phyloP scores from a whole-genome alignment of 2,888 invertebrate species.

The Agrilus cyanescens region DNA sequence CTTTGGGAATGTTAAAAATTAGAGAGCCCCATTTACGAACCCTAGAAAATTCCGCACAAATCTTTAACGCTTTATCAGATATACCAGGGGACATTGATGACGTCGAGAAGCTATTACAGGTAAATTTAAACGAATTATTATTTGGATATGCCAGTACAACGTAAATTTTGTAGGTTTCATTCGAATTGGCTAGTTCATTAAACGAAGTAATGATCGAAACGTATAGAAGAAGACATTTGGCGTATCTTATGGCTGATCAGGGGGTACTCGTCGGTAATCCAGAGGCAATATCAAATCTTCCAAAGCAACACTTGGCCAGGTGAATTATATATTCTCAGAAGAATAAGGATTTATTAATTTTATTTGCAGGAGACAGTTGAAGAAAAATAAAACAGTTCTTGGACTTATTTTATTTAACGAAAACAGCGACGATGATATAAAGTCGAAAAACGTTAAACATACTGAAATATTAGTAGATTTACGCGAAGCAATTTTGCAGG shows the following conservation, averaged over 20 bases:
- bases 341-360: not conserved
- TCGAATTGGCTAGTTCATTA: slow-evolving; percentile 68
- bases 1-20: slow-evolving; percentile 88
- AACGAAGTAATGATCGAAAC: slow-evolving; percentile 80
- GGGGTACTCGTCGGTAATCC: slow-evolving; percentile 88
- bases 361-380: slow-evolving; percentile 64
- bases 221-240: slow-evolving; percentile 81
- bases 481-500: slow-evolving; percentile 87
- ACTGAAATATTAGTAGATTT: slow-evolving; percentile 98
- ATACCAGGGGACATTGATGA: slow-evolving; percentile 91
- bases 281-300: slow-evolving; percentile 77
- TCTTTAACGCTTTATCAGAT: slow-evolving; percentile 93
- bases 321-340: slow-evolving; percentile 20
- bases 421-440: slow-evolving; percentile 65
- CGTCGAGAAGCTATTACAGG: slow-evolving; percentile 75
- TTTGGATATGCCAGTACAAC: not conserved
- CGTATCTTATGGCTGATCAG: slow-evolving; percentile 94
- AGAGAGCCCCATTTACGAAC: slow-evolving; percentile 70
- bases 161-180: slow-evolving; percentile 41
- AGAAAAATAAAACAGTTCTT: slow-evolving; percentile 81
- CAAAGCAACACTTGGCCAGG: slow-evolving; percentile 82
- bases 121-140: slow-evolving; percentile 34
- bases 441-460: slow-evolving; percentile 94
- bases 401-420: slow-evolving; percentile 80
- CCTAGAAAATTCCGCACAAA: slow-evolving; percentile 91